Conservation (phyloP, 2,797 vertebrate genomes). For the Pseudochirops corinnae region DNA sequence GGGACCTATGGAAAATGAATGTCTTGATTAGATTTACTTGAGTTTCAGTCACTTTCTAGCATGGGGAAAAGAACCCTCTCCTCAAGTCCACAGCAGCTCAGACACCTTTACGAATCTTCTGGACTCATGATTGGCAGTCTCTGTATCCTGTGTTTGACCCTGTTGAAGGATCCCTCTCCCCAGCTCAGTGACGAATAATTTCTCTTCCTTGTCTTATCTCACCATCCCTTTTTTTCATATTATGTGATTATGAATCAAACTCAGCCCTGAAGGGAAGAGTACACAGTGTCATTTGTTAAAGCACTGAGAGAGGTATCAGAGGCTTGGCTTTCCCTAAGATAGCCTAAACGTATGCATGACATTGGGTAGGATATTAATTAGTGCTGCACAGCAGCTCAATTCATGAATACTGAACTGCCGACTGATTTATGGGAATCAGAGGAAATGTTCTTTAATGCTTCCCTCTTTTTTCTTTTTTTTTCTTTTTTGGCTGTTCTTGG, state of each 20-base stretch:
- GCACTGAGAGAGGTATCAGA: conserved; percentile 63
- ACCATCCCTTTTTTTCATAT: conserved; percentile 62
- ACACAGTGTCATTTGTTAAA: conserved; percentile 77
- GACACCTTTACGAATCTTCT: neutral
- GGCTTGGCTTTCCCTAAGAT: conserved; percentile 65
- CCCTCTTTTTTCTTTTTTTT: neutral
- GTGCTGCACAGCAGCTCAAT: conserved; percentile 67
- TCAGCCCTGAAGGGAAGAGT: conserved; percentile 72
- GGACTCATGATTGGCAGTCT: neutral
- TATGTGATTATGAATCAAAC: conserved; percentile 76
- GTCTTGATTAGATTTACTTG: neutral
- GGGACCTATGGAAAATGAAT: neutral
- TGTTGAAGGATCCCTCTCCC: conserved; percentile 68
- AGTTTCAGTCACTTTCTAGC: neutral
- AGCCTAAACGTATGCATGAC: conserved; percentile 73
- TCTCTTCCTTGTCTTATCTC: conserved; percentile 46
- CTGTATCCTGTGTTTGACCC: neutral
- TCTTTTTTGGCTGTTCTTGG: conserved; percentile 16
- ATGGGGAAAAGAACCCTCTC: neutral
- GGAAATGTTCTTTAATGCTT: conserved; percentile 45
- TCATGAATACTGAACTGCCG: conserved; percentile 52
- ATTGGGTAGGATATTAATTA: conserved; percentile 70
- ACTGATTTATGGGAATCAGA: conserved; percentile 44
- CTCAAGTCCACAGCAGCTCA: neutral
- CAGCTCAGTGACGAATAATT: conserved; percentile 73